Percentiles rank a stretch among this genome's conserved stretches.
Conservation (phyloP, 2,797 vertebrate genomes). For the Pogoniulus pusillus region DNA sequence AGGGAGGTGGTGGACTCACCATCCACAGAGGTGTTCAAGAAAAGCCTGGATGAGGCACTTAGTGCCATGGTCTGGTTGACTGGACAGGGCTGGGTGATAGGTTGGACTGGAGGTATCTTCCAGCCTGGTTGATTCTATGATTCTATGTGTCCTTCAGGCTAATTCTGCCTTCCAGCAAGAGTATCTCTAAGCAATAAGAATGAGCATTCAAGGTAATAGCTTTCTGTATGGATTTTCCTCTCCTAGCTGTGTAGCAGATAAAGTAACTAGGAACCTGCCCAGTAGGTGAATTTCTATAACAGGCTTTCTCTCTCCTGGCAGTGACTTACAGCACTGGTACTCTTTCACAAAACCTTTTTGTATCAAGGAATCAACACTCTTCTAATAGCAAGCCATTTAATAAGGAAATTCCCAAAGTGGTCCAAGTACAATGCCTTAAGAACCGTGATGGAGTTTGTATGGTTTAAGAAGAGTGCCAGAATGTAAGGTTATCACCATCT, state of each 20-base stretch:
- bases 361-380: slow-evolving; percentile 26
- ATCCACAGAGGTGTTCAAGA: no score
- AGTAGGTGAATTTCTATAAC: slow-evolving; percentile 46
- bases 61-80: no score
- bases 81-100: no score
- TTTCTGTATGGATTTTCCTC: slow-evolving; percentile 5
- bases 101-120: no score
- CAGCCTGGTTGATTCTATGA: no score
- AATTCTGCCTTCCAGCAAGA: not conserved
- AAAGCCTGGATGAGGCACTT: no score
- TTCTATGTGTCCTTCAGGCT: not conserved
- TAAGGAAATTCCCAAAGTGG: not conserved
- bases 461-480: not conserved
- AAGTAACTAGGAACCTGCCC: slow-evolving; percentile 20
- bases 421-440: not conserved
- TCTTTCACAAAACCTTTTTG: slow-evolving; percentile 10
- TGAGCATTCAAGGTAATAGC: not conserved
- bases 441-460: not conserved
- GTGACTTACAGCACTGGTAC: not conserved
- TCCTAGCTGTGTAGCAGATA: not conserved
- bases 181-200: not conserved
- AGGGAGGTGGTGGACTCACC: no score
- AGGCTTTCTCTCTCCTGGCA: slow-evolving; percentile 3
- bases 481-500: not conserved
- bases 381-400: not conserved